Base-by-base conservation (phyloP, 2,113 vertebrate species). In the Rissa tridactyla region DNA sequence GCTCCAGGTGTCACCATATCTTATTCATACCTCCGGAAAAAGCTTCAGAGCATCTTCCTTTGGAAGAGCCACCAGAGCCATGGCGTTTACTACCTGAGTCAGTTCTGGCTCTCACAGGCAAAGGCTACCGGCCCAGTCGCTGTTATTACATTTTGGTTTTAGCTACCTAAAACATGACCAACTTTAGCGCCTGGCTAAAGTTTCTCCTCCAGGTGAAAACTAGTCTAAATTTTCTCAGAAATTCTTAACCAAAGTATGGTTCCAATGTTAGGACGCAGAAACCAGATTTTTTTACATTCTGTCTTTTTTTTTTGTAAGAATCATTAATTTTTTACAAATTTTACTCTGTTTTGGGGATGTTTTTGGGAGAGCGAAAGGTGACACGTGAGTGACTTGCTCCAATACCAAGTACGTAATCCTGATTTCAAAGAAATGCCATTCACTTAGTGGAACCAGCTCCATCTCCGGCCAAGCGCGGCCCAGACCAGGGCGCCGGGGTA, bases 401-500 rank as follows among this genome's bases (percentile, higher is more conserved):
- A 34, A 10, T 25, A 44, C 11, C 32, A n/a, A 42, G 58, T n/a
- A 17, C 15, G 7, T 51, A 1, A 0, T 29, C 23, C 61, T 65
- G 29, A 46, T 86, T 73, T 62, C 49, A 69, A 51, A 55, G 49
- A 47, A 75, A n/a, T 13, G 29, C 30, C 23, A 4, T 46, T 79
- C 25, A 7, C 34, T 69, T 15, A 14, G 13, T 17, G 34, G 51
- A 47, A 84, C 20, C 10, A 15, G 7, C 54, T 51, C 27, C 4
- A 10, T 7, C 57, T 47, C 71, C 19, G 17, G 40, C 21, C 44
- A 6, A 44, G 26, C 2, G 38, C 22, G 57, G 20, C 69, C 52
- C 15, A 8, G 57, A 15, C 20, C 19, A 10, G 0, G 0, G 30
- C 0, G 0, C 27, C 0, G 0, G 14, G 42, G 25, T 10, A 11